Conservation (phyloP, 2,113 vertebrate genomes). For the Pachycephala philippinensis region DNA sequence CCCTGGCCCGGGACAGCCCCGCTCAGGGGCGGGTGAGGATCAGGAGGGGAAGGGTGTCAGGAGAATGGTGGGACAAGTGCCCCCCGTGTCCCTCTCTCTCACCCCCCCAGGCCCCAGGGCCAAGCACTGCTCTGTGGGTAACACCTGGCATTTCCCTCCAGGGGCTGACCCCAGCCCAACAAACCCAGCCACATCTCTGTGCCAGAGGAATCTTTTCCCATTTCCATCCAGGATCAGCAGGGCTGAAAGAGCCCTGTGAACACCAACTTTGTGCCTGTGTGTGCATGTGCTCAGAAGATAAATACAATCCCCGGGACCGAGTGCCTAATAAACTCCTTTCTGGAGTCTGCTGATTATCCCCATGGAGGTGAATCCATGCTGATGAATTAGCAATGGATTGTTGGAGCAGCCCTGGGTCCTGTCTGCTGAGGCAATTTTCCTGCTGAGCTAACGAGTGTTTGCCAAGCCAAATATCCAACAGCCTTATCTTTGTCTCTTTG, state of each 20-base stretch:
- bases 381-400: slow-evolving; percentile 30
- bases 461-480: neutral
- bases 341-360: slow-evolving; percentile 36
- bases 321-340: slow-evolving; percentile 1
- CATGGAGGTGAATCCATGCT: neutral
- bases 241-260: neutral
- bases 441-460: neutral
- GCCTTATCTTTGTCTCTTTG: neutral
- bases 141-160: neutral
- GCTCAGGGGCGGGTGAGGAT: neutral
- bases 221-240: neutral
- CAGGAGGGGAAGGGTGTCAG: neutral
- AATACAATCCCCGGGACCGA: slow-evolving; percentile 8
- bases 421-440: neutral
- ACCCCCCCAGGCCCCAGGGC: neutral
- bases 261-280: neutral
- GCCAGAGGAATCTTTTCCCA: neutral
- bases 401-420: neutral
- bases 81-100: accelerated
- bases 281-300: slow-evolving; percentile 8
- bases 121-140: neutral
- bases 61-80: neutral
- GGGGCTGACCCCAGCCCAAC: neutral
- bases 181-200: neutral
- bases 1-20: neutral